phyloP scores from a whole-genome alignment of 1,140 invertebrate genomes.

The Mizuhopecten yessoensis region DNA sequence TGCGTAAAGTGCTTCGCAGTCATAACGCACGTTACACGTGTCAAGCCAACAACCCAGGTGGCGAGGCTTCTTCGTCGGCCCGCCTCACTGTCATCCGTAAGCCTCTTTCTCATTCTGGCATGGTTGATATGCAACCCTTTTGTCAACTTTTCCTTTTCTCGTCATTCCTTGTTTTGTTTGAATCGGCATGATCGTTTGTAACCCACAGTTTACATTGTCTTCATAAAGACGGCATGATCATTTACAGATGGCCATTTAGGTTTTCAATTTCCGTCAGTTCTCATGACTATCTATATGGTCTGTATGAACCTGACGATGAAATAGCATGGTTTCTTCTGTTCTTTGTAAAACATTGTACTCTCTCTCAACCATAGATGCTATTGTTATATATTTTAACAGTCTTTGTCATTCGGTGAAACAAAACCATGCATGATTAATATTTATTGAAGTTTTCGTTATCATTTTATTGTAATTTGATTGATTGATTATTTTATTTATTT shows the following conservation, averaged over 20 bases:
- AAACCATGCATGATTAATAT: background rate
- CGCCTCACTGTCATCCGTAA: constrained; percentile 84
- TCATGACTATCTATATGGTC: background rate
- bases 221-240: background rate
- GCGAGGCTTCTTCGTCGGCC: constrained; percentile 84
- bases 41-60: constrained; percentile 84
- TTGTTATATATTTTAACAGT: background rate
- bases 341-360: background rate
- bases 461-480: background rate
- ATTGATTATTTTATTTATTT: background rate
- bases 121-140: background rate
- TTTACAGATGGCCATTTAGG: background rate
- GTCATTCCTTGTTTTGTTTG: background rate
- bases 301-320: background rate
- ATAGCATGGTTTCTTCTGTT: background rate
- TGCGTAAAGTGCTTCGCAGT: constrained; percentile 83
- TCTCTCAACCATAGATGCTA: background rate
- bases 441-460: background rate
- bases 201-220: background rate
- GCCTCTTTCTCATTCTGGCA: constrained; percentile 51
- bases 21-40: constrained; percentile 84
- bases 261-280: too few species aligned
- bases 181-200: constrained; percentile 9
- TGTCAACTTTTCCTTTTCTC: constrained; percentile 4
- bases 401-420: background rate